Conservation (phyloP, 2,797 vertebrate genomes). For the Sylvia borin region DNA sequence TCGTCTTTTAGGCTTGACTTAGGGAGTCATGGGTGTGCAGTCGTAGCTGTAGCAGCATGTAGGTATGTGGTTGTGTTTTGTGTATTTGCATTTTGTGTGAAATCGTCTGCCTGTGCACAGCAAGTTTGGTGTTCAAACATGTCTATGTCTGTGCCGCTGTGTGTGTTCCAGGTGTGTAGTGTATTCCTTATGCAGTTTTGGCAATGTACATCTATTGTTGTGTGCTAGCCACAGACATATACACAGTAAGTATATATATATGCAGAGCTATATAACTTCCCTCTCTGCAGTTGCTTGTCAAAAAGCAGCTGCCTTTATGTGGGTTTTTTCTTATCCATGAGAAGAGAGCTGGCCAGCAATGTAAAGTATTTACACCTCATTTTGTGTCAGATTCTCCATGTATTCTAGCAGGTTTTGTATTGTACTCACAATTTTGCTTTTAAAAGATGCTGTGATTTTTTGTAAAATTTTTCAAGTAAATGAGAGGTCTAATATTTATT, state of each 20-base stretch:
- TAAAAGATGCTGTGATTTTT: neutral
- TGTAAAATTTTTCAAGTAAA: conserved; percentile 8
- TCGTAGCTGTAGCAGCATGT: neutral
- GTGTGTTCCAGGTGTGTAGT: neutral
- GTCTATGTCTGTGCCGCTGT: neutral
- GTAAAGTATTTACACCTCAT: conserved; percentile 10
- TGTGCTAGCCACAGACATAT: neutral
- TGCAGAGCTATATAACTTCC: conserved; percentile 14
- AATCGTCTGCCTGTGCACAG: neutral
- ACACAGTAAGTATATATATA: neutral
- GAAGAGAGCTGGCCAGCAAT: conserved; percentile 4
- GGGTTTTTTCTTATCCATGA: neutral
- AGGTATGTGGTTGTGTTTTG: neutral
- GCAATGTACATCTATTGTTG: neutral
- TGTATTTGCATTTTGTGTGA: neutral
- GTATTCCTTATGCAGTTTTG: neutral
- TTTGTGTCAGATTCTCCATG: neutral
- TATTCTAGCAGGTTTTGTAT: conserved; percentile 30
- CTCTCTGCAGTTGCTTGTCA: conserved; percentile 42
- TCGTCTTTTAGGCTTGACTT: conserved; percentile 44
- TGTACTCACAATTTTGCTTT: neutral
- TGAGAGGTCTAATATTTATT: conserved; percentile 35
- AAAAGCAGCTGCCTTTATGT: conserved; percentile 51
- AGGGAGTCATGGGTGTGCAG: neutral
- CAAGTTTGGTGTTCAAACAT: neutral